A percentile compares a stretch with the other conserved stretches of the same genome.
phyloP scores from a whole-genome alignment of 2,888 invertebrate genomes.

The Ellobium chinense region DNA sequence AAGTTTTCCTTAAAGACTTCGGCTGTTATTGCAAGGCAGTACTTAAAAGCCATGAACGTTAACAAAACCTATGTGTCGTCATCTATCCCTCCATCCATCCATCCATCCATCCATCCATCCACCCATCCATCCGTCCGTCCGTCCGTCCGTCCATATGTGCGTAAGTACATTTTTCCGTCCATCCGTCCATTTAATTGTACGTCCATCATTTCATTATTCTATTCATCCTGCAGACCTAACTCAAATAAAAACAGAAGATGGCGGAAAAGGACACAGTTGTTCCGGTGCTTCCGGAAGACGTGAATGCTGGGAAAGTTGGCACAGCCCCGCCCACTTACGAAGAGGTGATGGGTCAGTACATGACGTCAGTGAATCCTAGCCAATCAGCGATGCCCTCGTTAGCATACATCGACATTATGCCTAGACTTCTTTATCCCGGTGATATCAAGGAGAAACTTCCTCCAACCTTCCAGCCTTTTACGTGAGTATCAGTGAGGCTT shows the following conservation, averaged over 20 bases:
- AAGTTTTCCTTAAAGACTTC: too few relatives aligned
- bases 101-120: not conserved
- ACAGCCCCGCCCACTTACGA: conserved; percentile 48
- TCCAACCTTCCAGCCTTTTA: conserved; percentile 64
- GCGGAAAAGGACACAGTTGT: not conserved
- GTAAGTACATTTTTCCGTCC: not conserved
- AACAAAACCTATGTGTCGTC: too few relatives aligned
- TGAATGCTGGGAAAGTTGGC: not conserved
- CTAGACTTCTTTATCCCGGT: conserved; percentile 57
- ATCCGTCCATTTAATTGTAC: not conserved
- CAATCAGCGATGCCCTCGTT: conserved; percentile 56
- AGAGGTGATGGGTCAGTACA: conserved; percentile 64
- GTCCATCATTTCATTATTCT: not conserved
- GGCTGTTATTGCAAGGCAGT: too few relatives aligned
- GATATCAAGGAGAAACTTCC: conserved; percentile 56
- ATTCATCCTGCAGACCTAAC: not conserved
- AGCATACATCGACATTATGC: conserved; percentile 69
- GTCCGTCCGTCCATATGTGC: not conserved
- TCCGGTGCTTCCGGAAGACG: conserved; percentile 7
- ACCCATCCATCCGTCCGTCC: conserved; percentile 3
- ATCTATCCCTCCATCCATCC: not conserved
- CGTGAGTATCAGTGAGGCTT: too few relatives aligned
- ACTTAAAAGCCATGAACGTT: too few relatives aligned
- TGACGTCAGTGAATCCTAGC: conserved; percentile 56
- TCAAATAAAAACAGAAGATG: not conserved